Evolutionary conservation across 2,797 vertebrate genomes (phyloP), one percentile per base, ranked within the genome.

Genomic region (Channa striata): DNA sequence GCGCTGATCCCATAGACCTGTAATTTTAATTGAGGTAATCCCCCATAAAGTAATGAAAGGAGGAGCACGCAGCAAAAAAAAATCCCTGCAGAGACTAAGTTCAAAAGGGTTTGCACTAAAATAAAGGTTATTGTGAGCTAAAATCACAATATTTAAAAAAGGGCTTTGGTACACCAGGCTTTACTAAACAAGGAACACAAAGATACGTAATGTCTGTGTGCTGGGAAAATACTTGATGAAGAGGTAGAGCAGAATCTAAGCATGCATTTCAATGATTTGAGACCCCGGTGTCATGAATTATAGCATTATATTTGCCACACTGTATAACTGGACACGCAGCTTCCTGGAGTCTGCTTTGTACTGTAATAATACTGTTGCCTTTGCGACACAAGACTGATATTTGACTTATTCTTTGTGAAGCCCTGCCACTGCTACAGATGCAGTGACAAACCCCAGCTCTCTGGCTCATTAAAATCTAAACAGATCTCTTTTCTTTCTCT

Each of bases 1-100:
- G 87, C 87, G 86, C 65, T 82, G 81, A 91, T 91, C 86, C 88
- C 6, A 12, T 63, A 88, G 83, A 90, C 82, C 84, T 91, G 87
- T 89, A 86, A 91, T 91, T 88, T 91, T 92, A 92, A 90, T 91
- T 89, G 90, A 85, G 86, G 83, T 91, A 93, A 92, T 92, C 88
- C 90, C 82, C 87, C 65, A 79, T 83, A 83, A 86, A 91, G 74
- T 75, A 83, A 83, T 81, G 67, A 84, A 80, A 68, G 62, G 43
- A 73, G 68, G 47, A 82, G 66, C 54, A 76, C 62, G 42, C 25
- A 17, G 42, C 16, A 71, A 74, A 74, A 60, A 80, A 78, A 68
- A 79, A 67, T 76, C 66, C 23, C 62, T 19, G 48, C 72, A 64
- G 61, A 82, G 63, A 68, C 44, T 3, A 36, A 63, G 79, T 77